Base-by-base conservation (phyloP, 2,113 vertebrate species). In the Tyrannus savana region DNA sequence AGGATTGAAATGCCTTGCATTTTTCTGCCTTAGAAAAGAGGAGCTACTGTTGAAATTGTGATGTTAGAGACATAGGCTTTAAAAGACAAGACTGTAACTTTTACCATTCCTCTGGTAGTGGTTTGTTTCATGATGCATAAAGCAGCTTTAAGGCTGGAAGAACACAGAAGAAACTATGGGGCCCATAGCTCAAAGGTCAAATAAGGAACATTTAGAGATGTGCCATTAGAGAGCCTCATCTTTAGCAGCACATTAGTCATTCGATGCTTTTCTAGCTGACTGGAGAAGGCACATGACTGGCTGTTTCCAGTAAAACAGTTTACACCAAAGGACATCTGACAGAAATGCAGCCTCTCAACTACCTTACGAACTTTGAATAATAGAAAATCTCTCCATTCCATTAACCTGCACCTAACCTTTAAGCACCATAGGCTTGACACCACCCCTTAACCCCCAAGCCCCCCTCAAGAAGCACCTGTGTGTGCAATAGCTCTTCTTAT, bases 371-470 rank as follows among this genome's bases (percentile, higher is more conserved):
- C 41, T 58, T 18, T 27, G 31, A 80, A 44, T 42, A 35, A 53
- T 2, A 81, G n/a, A 73, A 93, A 87, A 76, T 19, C 7, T 58
- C n/a, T 89, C 72, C 3, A 47, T 56, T 82, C 9, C 37, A 89
- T 67, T 37, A 28, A 46, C 31, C n/a, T 27, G 24, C n/a, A 72
- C 25, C 12, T 72, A 56, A 37, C 2, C 6, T 72, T 76, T 67
- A 31, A 39, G 22, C n/a, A 53, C 14, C 7, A 73, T 23, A 42
- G 19, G 18, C 39, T 80, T 84, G 17, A 46, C 6, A 18, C 11
- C 22, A 69, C 47, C 12, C 21, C 17, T n/a, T 3, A 14, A 31
- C 9, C 17, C 11, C 12, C 9, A 25, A 31, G 0, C 14, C 2
- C 9, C 1, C 10, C 10, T 22, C 17, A 58, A 91, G 37, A 47